Evolutionary conservation across 35 echinoderm and acorn worm genomes (phyloP).

Genomic region (Lytechinus variegatus): DNA sequence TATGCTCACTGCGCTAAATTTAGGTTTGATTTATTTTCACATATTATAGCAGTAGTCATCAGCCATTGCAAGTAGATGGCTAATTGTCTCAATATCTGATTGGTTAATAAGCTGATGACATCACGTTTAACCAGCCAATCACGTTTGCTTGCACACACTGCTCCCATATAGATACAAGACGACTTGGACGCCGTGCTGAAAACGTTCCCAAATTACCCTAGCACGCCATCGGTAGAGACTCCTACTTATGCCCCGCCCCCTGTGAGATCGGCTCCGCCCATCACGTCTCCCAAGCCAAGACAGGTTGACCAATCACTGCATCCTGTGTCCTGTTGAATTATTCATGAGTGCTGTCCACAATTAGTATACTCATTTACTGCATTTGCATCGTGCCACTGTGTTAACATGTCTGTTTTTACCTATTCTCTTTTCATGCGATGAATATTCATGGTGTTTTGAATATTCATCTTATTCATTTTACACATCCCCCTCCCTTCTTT

Average conservation of each 20-base stretch:
- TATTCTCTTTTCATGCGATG: neutral
- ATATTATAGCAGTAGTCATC: neutral
- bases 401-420: neutral
- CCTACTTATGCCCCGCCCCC: slow-evolving; percentile 46
- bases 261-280: slow-evolving; percentile 9
- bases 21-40: neutral
- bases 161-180: neutral
- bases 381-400: neutral
- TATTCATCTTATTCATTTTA: too few relatives aligned
- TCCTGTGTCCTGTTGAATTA: slow-evolving; percentile 29
- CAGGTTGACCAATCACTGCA: slow-evolving; percentile 37
- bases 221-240: neutral
- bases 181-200: slow-evolving; percentile 45
- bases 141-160: slow-evolving; percentile 31
- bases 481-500: too few relatives aligned
- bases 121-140: slow-evolving; percentile 36
- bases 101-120: neutral
- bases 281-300: slow-evolving; percentile 19
- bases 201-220: slow-evolving; percentile 44
- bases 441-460: neutral
- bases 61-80: neutral
- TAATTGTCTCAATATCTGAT: neutral
- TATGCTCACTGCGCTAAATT: neutral
- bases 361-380: neutral
- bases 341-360: slow-evolving; percentile 32